phyloP scores from a whole-genome alignment of 2,113 vertebrate genomes.

The Onychostoma macrolepis region DNA sequence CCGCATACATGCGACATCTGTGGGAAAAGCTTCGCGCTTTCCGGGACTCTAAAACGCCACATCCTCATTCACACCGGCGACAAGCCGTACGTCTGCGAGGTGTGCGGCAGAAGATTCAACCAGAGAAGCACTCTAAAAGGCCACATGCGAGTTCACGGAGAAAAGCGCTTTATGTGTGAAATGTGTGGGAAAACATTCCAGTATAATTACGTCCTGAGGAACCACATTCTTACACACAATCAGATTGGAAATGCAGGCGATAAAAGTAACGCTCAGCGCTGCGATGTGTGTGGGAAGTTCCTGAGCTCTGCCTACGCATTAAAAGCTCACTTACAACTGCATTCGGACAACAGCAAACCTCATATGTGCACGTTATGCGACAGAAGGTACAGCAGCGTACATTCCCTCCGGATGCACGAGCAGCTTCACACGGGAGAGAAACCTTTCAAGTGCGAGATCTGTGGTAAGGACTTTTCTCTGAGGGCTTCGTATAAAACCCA shows the following conservation, averaged over 20 bases:
- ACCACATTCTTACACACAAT: constrained; percentile 59
- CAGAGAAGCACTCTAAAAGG: constrained; percentile 32
- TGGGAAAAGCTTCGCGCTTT: constrained; percentile 68
- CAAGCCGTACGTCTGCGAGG: constrained; percentile 74
- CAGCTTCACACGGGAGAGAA: constrained; percentile 58
- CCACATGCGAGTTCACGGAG: constrained; percentile 26
- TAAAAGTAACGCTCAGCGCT: constrained; percentile 59
- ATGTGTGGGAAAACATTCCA: constrained; percentile 73
- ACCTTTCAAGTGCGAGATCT: constrained; percentile 62
- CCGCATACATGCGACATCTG: constrained; percentile 69
- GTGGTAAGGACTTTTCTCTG: constrained; percentile 61
- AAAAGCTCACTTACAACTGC: constrained; percentile 63
- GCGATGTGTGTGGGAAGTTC: constrained; percentile 65
- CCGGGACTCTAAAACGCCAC: constrained; percentile 70
- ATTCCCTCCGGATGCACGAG: constrained; percentile 65
- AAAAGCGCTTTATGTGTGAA: constrained; percentile 21
- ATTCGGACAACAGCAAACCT: constrained; percentile 52
- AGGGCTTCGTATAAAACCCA: constrained; percentile 47
- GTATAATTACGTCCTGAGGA: constrained; percentile 73
- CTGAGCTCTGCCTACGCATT: constrained; percentile 54
- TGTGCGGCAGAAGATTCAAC: constrained; percentile 61
- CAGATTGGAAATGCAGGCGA: neutral
- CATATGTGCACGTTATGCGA: constrained; percentile 24
- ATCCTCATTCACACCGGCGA: constrained; percentile 71
- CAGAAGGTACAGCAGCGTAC: constrained; percentile 52